Conservation (phyloP, 2,888 invertebrate species). For the Anticlea derivata region DNA sequence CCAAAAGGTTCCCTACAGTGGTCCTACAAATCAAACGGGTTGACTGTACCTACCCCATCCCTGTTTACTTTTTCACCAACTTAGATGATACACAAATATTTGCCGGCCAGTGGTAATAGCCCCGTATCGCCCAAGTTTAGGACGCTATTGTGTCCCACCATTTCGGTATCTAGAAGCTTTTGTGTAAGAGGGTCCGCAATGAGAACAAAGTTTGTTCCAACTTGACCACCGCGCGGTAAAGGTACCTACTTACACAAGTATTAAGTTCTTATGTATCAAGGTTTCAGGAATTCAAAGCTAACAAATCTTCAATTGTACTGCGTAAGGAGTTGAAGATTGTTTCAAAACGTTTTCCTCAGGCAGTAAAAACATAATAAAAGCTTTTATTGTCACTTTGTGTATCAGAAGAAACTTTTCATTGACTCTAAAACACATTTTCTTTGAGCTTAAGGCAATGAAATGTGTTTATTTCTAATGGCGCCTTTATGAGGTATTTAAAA, state of each 20-base stretch:
- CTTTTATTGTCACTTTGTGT: slow-evolving; percentile 27
- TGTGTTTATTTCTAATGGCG: background rate
- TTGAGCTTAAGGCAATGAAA: slow-evolving; percentile 2
- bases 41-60: too few relatives aligned
- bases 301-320: slow-evolving; percentile 20
- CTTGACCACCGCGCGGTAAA: background rate
- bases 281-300: slow-evolving; percentile 11
- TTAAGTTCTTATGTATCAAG: slow-evolving; percentile 3
- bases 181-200: slow-evolving; percentile 5
- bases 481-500: too few relatives aligned
- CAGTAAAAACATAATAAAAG: slow-evolving; percentile 30
- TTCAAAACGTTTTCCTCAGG: slow-evolving; percentile 19
- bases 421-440: slow-evolving; percentile 16
- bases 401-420: slow-evolving; percentile 24
- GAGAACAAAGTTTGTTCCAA: background rate
- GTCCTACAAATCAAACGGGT: too few relatives aligned
- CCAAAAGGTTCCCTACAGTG: too few relatives aligned
- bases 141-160: slow-evolving; percentile 10
- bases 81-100: slow-evolving; percentile 60
- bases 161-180: slow-evolving; percentile 13
- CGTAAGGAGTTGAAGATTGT: slow-evolving; percentile 23
- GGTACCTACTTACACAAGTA: slow-evolving; percentile 3
- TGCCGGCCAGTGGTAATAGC: slow-evolving; percentile 36
- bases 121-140: slow-evolving; percentile 11
- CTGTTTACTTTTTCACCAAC: slow-evolving; percentile 70